A percentile compares a stretch with the other conserved stretches of the same genome.
Conservation (phyloP, 2,888 invertebrate species). For the Lycocerus yunnanus region DNA sequence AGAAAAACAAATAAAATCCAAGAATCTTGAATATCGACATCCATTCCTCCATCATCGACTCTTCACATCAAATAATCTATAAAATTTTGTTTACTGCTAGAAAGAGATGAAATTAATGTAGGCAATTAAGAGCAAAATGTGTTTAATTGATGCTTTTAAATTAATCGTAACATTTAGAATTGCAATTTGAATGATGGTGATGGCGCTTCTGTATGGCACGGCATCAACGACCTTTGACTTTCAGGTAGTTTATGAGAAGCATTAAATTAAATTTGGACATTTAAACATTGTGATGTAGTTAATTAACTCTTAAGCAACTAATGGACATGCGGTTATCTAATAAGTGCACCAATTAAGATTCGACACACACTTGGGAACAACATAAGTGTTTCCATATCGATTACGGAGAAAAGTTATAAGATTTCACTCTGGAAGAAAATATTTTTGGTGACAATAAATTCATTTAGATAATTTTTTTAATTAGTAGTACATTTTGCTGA, state of each 20-base stretch:
- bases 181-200: background rate
- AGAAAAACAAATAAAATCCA: background rate
- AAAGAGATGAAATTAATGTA: background rate
- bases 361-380: background rate
- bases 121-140: background rate
- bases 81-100: background rate
- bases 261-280: constrained; percentile 21
- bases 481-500: background rate
- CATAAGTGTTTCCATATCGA: background rate
- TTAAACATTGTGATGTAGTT: constrained; percentile 10
- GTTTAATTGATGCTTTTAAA: background rate
- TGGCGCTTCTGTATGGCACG: background rate
- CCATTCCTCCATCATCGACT: background rate
- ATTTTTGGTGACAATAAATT: no score
- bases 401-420: background rate
- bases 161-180: background rate
- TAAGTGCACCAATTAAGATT: background rate
- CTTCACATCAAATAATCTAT: background rate
- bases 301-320: constrained; percentile 26
- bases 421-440: background rate
- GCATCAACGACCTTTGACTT: background rate
- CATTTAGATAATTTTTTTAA: no score
- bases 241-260: background rate
- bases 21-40: background rate
- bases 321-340: constrained; percentile 27